A percentile compares a stretch with the other conserved stretches of the same genome.
These are phyloP conservation scores for Macrocentrus cingulum DNA, from an alignment of 1,140 invertebrate genomes.

Conservation along the genomic window DNA sequence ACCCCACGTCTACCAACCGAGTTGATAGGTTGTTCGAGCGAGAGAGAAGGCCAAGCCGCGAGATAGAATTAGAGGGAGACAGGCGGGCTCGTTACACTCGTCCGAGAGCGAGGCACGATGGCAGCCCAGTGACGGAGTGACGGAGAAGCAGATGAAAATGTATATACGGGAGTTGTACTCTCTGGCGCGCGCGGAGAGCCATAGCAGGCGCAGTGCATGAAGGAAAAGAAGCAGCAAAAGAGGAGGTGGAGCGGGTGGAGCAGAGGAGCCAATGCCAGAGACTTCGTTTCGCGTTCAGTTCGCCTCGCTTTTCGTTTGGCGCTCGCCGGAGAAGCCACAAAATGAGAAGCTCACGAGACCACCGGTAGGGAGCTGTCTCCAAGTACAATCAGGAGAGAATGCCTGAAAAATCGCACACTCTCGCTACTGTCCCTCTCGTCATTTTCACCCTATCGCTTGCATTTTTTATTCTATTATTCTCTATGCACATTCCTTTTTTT, in stretches of 20 bases:
- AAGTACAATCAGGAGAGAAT: not conserved
- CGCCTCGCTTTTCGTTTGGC: constrained; percentile 12
- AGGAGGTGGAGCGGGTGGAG: constrained; percentile 6
- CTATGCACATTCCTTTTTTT: too few relatives aligned
- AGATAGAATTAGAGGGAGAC: constrained; percentile 58
- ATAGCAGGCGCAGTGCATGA: constrained; percentile 1
- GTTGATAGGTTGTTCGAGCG: constrained; percentile 60
- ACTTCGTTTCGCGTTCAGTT: constrained; percentile 19
- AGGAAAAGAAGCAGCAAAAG: not conserved
- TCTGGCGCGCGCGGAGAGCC: not conserved
- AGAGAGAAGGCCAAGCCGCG: constrained; percentile 48
- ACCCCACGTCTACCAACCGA: constrained; percentile 55
- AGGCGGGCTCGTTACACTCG: constrained; percentile 32
- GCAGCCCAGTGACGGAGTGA: constrained; percentile 19
- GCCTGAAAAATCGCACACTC: constrained; percentile 1
- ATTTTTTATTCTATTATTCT: too few relatives aligned
- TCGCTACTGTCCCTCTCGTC: too few relatives aligned
- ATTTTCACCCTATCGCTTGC: too few relatives aligned
- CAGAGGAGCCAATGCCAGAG: constrained; percentile 13
- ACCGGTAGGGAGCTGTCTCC: constrained; percentile 8
- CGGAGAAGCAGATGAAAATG: constrained; percentile 15
- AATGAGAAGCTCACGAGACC: constrained; percentile 25
- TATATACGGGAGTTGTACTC: constrained; percentile 7
- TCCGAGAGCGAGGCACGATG: constrained; percentile 8
- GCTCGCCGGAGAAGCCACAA: constrained; percentile 13